Evolutionary conservation across 2,113 vertebrate species (phyloP).

Genomic region (human): DNA sequence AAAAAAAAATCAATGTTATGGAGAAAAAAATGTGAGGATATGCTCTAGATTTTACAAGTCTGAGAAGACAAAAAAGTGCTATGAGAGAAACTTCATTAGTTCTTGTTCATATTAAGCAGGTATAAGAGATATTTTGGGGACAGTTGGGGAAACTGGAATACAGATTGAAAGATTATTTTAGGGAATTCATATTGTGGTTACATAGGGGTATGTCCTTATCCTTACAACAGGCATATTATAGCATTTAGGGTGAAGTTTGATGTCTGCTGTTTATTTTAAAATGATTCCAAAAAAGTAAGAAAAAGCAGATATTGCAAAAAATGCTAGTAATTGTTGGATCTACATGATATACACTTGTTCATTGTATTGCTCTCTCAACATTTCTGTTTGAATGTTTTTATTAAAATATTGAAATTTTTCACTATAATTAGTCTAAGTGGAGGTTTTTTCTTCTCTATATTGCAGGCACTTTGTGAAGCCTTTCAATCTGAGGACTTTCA

Average conservation of each 20-base stretch:
- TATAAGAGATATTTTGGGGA: not conserved
- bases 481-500: not conserved
- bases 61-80: not conserved
- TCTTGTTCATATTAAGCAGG: not conserved
- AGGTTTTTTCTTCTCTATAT: not conserved
- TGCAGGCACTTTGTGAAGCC: not conserved
- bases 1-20: not conserved
- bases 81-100: not conserved
- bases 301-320: not conserved
- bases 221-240: not conserved
- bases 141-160: not conserved
- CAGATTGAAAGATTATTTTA: not conserved
- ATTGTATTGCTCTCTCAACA: not conserved
- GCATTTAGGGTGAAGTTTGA: not conserved
- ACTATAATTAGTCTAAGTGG: not conserved
- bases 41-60: not conserved
- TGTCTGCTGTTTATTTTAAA: not conserved
- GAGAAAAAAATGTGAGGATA: not conserved
- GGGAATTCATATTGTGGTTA: not conserved
- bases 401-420: not conserved
- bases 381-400: not conserved
- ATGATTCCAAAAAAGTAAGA: not conserved
- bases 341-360: not conserved
- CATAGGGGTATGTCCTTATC: not conserved
- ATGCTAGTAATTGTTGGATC: not conserved